phyloP scores from a whole-genome alignment of 2,888 invertebrate species.

The Aspidapion aeneum region DNA sequence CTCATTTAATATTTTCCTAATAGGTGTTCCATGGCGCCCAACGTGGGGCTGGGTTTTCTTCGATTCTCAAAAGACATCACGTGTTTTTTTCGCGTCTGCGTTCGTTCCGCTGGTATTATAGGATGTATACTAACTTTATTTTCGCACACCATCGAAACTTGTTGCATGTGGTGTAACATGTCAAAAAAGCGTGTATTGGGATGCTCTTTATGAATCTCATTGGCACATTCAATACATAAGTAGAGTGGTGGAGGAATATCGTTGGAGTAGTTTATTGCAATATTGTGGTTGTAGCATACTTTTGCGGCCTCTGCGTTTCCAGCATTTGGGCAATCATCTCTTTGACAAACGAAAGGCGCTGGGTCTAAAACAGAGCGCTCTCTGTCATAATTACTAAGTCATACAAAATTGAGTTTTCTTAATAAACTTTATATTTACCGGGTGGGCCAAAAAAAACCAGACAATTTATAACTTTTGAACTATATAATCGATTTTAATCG shows the following conservation, averaged over 20 bases:
- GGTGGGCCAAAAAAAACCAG: no score
- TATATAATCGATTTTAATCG: no score
- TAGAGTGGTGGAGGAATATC: slow-evolving; percentile 93
- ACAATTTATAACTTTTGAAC: no score
- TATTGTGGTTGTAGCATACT: slow-evolving; percentile 91
- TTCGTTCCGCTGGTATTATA: not conserved
- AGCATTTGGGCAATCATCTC: slow-evolving; percentile 87
- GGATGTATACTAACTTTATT: slow-evolving; percentile 66
- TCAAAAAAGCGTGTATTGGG: slow-evolving; percentile 83
- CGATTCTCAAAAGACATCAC: no score
- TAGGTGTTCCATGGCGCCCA: no score
- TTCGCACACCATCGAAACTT: slow-evolving; percentile 93
- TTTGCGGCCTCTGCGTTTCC: slow-evolving; percentile 85
- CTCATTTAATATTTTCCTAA: no score
- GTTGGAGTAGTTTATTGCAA: slow-evolving; percentile 80
- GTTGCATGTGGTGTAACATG: slow-evolving; percentile 88
- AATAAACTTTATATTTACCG: not conserved
- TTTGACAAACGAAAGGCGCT: slow-evolving; percentile 81
- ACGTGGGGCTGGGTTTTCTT: no score
- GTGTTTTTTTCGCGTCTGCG: no score
- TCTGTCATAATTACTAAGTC: not conserved
- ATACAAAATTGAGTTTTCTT: not conserved
- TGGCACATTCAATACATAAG: slow-evolving; percentile 94
- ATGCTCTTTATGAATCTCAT: slow-evolving; percentile 85
- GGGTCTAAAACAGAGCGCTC: slow-evolving; percentile 57